Conservation (phyloP, 1,140 invertebrate genomes). For the Apis cerana region DNA sequence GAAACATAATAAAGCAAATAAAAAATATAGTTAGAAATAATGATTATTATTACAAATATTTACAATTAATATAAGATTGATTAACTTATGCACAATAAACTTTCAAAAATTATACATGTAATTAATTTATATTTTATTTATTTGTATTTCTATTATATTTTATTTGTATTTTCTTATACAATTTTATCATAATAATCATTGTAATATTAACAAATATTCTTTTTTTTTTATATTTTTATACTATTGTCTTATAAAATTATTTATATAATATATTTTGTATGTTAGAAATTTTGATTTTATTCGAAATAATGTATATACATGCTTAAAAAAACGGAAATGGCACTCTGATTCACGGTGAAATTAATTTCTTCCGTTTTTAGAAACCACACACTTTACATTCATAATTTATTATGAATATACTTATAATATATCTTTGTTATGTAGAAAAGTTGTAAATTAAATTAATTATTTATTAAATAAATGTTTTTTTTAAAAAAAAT, state of each 20-base stretch:
- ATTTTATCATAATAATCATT: background rate
- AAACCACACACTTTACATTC: constrained; percentile 26
- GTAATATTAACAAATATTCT: constrained; percentile 30
- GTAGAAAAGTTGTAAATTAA: background rate
- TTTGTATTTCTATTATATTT: too few relatives aligned
- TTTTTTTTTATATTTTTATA: constrained; percentile 9
- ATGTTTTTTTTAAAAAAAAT: constrained; percentile 19
- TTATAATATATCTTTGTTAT: background rate
- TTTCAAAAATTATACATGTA: constrained; percentile 46
- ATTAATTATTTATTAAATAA: background rate
- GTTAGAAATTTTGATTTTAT: constrained; percentile 65
- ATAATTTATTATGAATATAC: background rate
- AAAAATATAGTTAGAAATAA: constrained; percentile 42
- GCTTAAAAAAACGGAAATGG: constrained; percentile 61
- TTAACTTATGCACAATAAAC: constrained; percentile 53
- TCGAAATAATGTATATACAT: constrained; percentile 29
- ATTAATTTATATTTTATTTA: too few relatives aligned
- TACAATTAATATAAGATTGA: constrained; percentile 58
- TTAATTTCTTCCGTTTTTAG: constrained; percentile 50
- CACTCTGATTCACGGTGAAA: constrained; percentile 73
- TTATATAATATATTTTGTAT: constrained; percentile 21
- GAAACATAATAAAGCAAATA: constrained; percentile 36
- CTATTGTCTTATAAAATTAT: background rate
- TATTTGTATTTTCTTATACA: constrained; percentile 44
- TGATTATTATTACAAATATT: constrained; percentile 67